Evolutionary conservation across 2,797 vertebrate genomes (phyloP), one percentile per base, ranked within the genome.

Genomic region (Rhynchotus rufescens): DNA sequence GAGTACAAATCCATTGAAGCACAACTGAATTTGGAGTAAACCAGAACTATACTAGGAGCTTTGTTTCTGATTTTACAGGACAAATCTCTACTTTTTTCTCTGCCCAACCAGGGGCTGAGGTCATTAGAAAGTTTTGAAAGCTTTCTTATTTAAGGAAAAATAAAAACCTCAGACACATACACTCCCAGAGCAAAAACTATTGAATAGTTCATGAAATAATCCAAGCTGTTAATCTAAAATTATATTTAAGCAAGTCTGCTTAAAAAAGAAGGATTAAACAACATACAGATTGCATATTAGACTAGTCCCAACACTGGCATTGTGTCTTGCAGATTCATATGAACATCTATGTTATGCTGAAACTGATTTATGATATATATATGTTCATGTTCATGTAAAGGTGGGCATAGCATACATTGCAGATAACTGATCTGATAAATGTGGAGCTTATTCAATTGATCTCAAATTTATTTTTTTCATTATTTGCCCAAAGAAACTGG

Each of bases 401-500:
- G 13, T 62, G n/a, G 25, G 4, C 42, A 91, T 59, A 77, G 5
- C 5, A 26, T 56, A 81, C 4, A 34, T 21, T 80, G 17, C 11
- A 79, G 28, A 71, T 59, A 45, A 66, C n/a, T 45, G 20, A 66
- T 44, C 20, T 10, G 23, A 34, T 49, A 82, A 52, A 66, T 28
- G 8, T 36, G n/a, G 16, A 74, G 21, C 89, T 87, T 81, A 44
- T 23, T 84, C 34, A 64, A 32, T n/a, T 38, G 9, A 81, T 88
- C 42, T 88, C 20, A 60, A 86, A 66, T 32, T 10, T 8, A n/a
- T 12, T 49, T 86, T 80, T 44, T 44, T 44, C 28, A 8, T 79
- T 82, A 89, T 89, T 86, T 84, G n/a, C 54, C 28, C 57, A 84
- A 92, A 64, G 17, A 73, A 66, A 68, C 66, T 62, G 34, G 38